A percentile compares a stretch with the other conserved stretches of the same genome.
These are phyloP conservation scores for Danio choprae DNA, from an alignment of 2,797 vertebrate genomes.

Conservation along the genomic window DNA sequence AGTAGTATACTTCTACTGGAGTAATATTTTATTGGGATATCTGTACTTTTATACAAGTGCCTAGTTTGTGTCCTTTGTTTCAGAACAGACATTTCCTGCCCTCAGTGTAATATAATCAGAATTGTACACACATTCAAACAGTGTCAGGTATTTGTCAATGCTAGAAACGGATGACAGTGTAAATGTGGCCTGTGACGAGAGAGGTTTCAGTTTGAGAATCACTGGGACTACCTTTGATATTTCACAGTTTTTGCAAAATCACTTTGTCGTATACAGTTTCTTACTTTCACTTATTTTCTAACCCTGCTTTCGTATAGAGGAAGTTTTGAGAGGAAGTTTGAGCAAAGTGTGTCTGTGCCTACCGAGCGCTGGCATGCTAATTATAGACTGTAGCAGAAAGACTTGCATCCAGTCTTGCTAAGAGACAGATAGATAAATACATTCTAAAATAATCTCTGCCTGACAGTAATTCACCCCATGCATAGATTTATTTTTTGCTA, in stretches of 20 bases:
- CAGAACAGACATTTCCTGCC: too few relatives aligned
- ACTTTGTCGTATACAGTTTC: background rate
- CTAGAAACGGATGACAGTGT: background rate
- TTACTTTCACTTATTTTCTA: background rate
- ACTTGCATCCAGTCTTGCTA: background rate
- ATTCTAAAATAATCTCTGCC: background rate
- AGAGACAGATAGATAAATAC: background rate
- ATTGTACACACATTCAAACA: background rate
- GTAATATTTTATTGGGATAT: too few relatives aligned
- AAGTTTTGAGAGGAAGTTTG: conserved; percentile 12
- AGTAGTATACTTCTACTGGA: too few relatives aligned
- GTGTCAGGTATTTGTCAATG: background rate
- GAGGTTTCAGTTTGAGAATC: background rate
- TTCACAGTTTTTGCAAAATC: background rate
- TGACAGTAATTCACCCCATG: background rate
- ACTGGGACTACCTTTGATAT: background rate
- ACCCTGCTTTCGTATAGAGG: background rate
- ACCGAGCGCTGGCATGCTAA: background rate
- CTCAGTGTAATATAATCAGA: too few relatives aligned
- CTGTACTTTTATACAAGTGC: too few relatives aligned
- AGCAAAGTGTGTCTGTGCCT: background rate
- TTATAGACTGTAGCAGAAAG: conserved; percentile 22
- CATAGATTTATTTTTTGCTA: background rate
- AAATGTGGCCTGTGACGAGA: background rate
- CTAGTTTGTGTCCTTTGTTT: too few relatives aligned